These are phyloP conservation scores for Conchocele bisecta DNA, from an alignment of 2,888 invertebrate species.

Conservation along the genomic window DNA sequence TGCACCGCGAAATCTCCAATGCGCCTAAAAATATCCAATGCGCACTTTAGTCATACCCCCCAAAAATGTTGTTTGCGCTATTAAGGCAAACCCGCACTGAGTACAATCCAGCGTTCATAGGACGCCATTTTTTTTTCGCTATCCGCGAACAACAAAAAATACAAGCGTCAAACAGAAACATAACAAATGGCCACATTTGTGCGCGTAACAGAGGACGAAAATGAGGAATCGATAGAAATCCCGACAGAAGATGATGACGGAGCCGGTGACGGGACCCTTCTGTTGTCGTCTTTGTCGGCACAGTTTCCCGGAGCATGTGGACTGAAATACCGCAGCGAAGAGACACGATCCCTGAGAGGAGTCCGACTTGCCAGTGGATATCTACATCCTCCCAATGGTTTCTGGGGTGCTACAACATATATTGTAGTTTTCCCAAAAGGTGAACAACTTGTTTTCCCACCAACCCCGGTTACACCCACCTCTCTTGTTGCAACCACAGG, in stretches of 20 bases:
- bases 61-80: too few relatives aligned
- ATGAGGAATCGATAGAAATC: conserved; percentile 96
- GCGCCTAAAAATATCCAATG: too few relatives aligned
- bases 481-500: too few relatives aligned
- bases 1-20: too few relatives aligned
- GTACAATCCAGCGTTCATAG: too few relatives aligned
- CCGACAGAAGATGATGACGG: conserved; percentile 93
- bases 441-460: conserved; percentile 34
- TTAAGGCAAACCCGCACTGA: too few relatives aligned
- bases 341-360: conserved; percentile 78
- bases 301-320: conserved; percentile 99
- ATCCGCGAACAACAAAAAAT: too few relatives aligned
- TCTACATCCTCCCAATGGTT: conserved; percentile 91
- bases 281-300: conserved; percentile 95
- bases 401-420: conserved; percentile 90
- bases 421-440: conserved; percentile 87
- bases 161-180: too few relatives aligned
- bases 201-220: conserved; percentile 97
- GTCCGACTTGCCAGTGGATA: conserved; percentile 93
- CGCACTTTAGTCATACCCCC: too few relatives aligned
- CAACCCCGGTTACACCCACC: not conserved
- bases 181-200: too few relatives aligned
- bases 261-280: conserved; percentile 87
- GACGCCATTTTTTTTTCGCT: too few relatives aligned
- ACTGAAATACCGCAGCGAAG: conserved; percentile 97